Base-by-base conservation (phyloP, 2,888 invertebrate genomes). In the Chrysotoxum bicinctum region DNA sequence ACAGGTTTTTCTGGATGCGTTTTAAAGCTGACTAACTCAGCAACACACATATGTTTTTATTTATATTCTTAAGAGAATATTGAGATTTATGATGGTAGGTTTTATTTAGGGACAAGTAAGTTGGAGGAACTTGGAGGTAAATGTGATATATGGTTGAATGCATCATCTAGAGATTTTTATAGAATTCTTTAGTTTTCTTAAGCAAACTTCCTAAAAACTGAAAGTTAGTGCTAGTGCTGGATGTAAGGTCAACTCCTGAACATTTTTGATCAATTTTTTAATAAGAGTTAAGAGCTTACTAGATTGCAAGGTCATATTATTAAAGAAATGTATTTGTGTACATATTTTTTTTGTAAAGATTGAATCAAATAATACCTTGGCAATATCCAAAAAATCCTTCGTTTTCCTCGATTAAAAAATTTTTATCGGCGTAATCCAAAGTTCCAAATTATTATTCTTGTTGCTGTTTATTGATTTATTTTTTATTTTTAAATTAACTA, bases 31-130 rank as follows among this genome's bases (percentile, higher is more conserved):
- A n/a, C 26, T 50, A 76, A 40, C 77, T 72, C 77, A 54, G 72
- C 68, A 83, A 73, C 68, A 78, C 68, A 73, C 52, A 37, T 64
- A 32, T 32, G 54, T 73, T 78, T 73, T 78, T 74, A 35, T 69
- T 60, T 79, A 66, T 56, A 73, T 40, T 48, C 16, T 43, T 56
- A 14, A 30, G 37, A 35, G 26, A 48, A 45, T 45, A 23, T 8
- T 48, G 40, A 23, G 56, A 19, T 50, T 50, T 26, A 50, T 50
- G 37, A 23, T 48, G 3, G 50, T 23, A n/a, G 14, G 21, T 16
- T 56, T 10, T 19, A 19, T 45, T 32, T 21, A 0, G 23, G 23
- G n/a, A n/a, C 8, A 50, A 8, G 7, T 6, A 48, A 48, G 23
- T 14, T 12, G 26, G 7, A 50, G 8, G 50, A 23, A 8, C 23